phyloP scores from a whole-genome alignment of 2,113 vertebrate genomes.

The Clarias magur region DNA sequence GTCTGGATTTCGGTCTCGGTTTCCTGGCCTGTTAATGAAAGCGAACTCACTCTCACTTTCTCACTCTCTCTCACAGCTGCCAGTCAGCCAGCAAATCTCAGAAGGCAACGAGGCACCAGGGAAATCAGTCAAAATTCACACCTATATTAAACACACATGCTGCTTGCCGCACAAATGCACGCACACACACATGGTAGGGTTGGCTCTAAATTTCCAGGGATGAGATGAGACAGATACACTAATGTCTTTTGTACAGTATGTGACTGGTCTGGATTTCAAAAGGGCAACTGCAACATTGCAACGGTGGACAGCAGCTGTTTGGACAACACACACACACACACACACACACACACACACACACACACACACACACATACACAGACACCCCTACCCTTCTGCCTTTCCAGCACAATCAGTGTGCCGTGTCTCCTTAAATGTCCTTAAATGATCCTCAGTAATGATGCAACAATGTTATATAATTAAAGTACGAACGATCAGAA shows the following conservation, averaged over 20 bases:
- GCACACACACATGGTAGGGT: background rate
- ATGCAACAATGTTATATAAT: background rate
- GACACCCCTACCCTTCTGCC: background rate
- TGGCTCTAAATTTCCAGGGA: background rate
- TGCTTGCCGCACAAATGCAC: constrained; percentile 33
- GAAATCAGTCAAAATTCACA: constrained; percentile 53
- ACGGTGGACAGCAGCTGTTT: constrained; percentile 22
- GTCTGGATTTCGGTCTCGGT: constrained; percentile 44
- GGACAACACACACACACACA: constrained; percentile 10
- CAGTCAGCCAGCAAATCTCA: constrained; percentile 33
- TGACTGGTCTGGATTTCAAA: constrained; percentile 23
- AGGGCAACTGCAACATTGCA: constrained; percentile 42
- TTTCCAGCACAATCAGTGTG: background rate
- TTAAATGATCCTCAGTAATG: background rate
- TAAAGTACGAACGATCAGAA: background rate
- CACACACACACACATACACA: constrained; percentile 10
- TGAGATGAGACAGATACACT: constrained; percentile 9
- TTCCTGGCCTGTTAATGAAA: background rate
- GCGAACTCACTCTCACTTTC: background rate
- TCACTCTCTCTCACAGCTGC: constrained; percentile 25
- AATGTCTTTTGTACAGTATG: constrained; percentile 28
- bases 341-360: constrained; percentile 15
- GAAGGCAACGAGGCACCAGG: constrained; percentile 40
- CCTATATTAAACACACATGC: constrained; percentile 43
- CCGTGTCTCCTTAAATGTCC: constrained; percentile 11